Base-by-base conservation (phyloP, 1,140 invertebrate species). In the Hesperophylax magnus region DNA sequence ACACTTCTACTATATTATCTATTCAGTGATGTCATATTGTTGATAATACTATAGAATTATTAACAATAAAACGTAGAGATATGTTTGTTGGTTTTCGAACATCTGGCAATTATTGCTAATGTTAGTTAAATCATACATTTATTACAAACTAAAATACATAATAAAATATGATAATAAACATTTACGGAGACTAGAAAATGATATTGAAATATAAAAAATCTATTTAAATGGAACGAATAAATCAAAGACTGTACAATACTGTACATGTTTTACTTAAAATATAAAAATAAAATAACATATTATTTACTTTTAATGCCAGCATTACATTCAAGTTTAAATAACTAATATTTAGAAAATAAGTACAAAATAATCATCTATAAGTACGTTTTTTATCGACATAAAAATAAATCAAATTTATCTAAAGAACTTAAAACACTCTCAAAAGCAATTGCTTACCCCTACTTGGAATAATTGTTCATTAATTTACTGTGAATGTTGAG, bases 281-380 rank as follows among this genome's bases (percentile, higher is more conserved):
- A 27, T 56, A 24, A 58, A 71, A 39, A 39, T 72, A 52, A 22
- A 18, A 72, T 7, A 72, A n/a, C n/a, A n/a, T n/a, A n/a, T n/a
- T 22, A 39, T 71, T 74, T 22, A 74, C 20, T 74, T 20, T 53
- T 76, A 60, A 61, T 76, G 53, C 72, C 54, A 76, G 72, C 72
- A 39, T 60, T 76, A 60, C 60, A 18, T 4, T 54, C 24, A 24
- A 54, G 11, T 24, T 53, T 53, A 53, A 54, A 54, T 72, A 72
- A 72, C 47, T 72, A 72, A 76, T 17, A 18, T 77, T 47, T 65
- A 77, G 15, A 14, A 69, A 69, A 78, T 78, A 78, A 78, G 77
- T 78, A 78, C 77, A 78, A 71, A 78, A 71, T 69, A 71, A 56
- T 78, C 53, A 56, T 53, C 69, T 78, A 78, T 78, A 78, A 78